Evolutionary conservation across 2,888 invertebrate species (phyloP).

Genomic region (Stramonita haemastoma): DNA sequence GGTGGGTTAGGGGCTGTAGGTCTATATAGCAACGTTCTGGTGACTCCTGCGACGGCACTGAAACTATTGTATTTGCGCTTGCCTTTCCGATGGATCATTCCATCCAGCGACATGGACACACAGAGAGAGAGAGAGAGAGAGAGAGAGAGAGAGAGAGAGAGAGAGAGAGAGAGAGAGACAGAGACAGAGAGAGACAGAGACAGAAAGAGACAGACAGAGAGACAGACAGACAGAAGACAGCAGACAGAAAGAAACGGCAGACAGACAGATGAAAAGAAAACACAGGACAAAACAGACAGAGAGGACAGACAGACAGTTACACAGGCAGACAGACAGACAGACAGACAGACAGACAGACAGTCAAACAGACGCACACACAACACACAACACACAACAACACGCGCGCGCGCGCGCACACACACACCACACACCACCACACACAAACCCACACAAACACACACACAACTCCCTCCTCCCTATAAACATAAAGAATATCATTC

Average conservation of each 20-base stretch:
- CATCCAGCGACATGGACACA: neutral
- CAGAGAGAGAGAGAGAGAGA: slow-evolving; percentile 2
- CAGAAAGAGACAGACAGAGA: neutral
- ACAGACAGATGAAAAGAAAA: too few relatives aligned
- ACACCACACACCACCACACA: too few relatives aligned
- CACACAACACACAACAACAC: neutral
- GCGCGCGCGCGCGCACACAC: neutral
- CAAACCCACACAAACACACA: too few relatives aligned
- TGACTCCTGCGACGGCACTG: too few relatives aligned
- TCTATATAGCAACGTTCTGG: too few relatives aligned
- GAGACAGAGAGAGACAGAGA: neutral
- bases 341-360: too few relatives aligned
- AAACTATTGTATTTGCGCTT: too few relatives aligned
- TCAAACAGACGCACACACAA: neutral
- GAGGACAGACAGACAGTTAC: too few relatives aligned
- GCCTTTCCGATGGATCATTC: neutral
- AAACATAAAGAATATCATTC: too few relatives aligned
- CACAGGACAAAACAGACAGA: too few relatives aligned
- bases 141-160: slow-evolving; percentile 15
- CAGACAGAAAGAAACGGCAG: neutral
- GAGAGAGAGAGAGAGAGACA: neutral
- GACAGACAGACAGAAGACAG: neutral
- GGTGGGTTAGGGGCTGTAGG: too few relatives aligned
- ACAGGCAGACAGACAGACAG: neutral
- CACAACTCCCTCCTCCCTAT: too few relatives aligned